Evolutionary conservation across 2,113 vertebrate species (phyloP), one percentile per base, ranked within the genome.

Genomic region (Fulica atra): DNA sequence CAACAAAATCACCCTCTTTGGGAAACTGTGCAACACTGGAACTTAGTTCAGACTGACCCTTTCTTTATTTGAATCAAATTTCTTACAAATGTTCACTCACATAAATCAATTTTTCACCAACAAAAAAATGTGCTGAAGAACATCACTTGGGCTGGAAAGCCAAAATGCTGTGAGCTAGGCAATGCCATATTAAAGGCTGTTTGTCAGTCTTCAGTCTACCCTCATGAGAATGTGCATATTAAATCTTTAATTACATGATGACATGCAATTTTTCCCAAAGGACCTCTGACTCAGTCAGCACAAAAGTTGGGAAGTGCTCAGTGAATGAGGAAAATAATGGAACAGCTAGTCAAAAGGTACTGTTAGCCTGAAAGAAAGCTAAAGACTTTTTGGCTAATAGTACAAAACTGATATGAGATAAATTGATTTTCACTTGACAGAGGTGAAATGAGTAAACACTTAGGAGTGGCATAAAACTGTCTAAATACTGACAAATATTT

Each of bases 181-280:
- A 89, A 53, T 38, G 5, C 15, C 25, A 60, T 33, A 83, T 40
- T 38, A 36, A 46, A 86, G 46, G 17, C 13, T 56, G 53, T 66
- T 78, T 83, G 36, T 33, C 24, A 63, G 50, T 54, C 26, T 36
- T 59, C 51, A 51, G 33, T 66, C 36, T 56, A 54, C 11, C 29
- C 19, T 46, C 0, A 0, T 26, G 18, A 35, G 71, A 90, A 29
- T 33, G 4, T 66, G 13, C 31, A 13, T 51, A 21, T 88, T 82
- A 24, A 57, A 59, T 23, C 59, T 88, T 84, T 78, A 48, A 78
- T 48, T 86, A 68, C 6, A 42, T 4, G 1, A 48, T 51, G 20
- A 42, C 26, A 51, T 35, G 24, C 29, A 73, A 25, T 24, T 88
- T 90, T 90, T 83, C 29, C 9, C 23, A 54, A 77, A 88, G 26